Base-by-base conservation (phyloP, 2,797 vertebrate genomes). In the Zenarchopterus dispar region DNA sequence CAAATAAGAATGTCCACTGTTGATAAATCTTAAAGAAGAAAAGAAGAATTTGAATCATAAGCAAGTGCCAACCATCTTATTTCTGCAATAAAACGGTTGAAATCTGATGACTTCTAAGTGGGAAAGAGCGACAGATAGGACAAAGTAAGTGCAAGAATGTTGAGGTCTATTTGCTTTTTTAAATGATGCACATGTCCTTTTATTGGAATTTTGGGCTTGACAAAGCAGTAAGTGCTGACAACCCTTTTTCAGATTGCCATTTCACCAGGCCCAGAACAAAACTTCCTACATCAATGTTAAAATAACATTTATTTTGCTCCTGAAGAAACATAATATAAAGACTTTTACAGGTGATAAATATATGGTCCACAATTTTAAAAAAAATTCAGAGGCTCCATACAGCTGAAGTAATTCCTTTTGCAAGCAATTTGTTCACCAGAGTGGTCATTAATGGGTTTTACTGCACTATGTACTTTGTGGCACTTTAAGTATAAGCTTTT, bases 401-500 rank as follows among this genome's bases (percentile, higher is more conserved):
- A 46, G 48, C 41, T 75, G 50, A 16, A 62, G 59, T 18, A 56
- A n/a, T 61, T 57, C 17, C 50, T 8, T 4, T 26, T 44, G 1
- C 33, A 36, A 11, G 11, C 9, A 11, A 13, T 10, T 42, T 59
- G 18, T 36, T 9, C 24, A 19, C 42, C 16, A 55, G 15, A 59
- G 61, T 28, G 56, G 10, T 41, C 46, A 70, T 73, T 48, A 52
- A 60, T 61, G 36, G 28, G 18, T 42, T 68, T 60, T 24, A 54
- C 52, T 65, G 41, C 45, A 66, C 48, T 45, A 18, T 60, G 10
- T 48, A 65, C 48, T 68, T 54, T 22, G 49, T 59, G 43, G 44
- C 19, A 22, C 60, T 70, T 70, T 58, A 73, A 66, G 49, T 67
- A 52, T 54, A 66, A 31, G 49, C 66, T 59, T 84, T 67, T 77